Percentiles rank a stretch among this genome's conserved stretches.
phyloP scores from a whole-genome alignment of 2,888 invertebrate genomes.

The Dicranocentrus wangi region DNA sequence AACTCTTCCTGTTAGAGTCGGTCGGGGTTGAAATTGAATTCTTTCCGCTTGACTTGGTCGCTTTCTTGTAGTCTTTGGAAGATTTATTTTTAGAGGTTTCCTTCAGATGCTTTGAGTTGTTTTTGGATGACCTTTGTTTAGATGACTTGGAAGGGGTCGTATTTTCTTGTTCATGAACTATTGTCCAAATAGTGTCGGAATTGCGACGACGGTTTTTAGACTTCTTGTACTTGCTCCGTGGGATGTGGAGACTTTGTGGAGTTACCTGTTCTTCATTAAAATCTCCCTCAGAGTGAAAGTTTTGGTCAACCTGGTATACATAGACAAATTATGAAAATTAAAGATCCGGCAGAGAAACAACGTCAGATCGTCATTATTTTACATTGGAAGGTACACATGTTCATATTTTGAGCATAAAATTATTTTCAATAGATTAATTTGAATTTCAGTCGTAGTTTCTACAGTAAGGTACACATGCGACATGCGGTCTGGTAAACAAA shows the following conservation, averaged over 20 bases:
- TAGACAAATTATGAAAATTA: no score
- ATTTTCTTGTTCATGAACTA: conserved; percentile 56
- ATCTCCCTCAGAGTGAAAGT: conserved; percentile 22
- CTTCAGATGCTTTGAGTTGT: conserved; percentile 29
- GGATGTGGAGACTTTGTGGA: conserved; percentile 45
- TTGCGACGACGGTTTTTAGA: conserved; percentile 46
- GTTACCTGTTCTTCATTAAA: neutral
- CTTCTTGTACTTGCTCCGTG: conserved; percentile 52
- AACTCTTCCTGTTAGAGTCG: conserved; percentile 4
- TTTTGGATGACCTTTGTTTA: neutral
- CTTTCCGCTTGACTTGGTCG: conserved; percentile 16
- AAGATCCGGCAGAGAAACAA: no score
- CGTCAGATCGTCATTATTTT: no score
- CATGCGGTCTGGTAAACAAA: no score
- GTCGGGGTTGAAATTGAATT: neutral
- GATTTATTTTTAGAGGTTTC: conserved; percentile 19
- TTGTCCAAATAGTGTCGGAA: conserved; percentile 62
- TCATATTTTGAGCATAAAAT: no score
- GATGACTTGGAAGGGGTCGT: conserved; percentile 20
- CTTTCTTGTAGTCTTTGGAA: conserved; percentile 21
- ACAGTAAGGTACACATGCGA: no score
- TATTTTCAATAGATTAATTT: no score
- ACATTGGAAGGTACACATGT: no score
- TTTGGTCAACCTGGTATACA: conserved; percentile 46
- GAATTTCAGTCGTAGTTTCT: no score